Conservation (phyloP, 1,140 invertebrate species). For the Triops longicaudatus region DNA sequence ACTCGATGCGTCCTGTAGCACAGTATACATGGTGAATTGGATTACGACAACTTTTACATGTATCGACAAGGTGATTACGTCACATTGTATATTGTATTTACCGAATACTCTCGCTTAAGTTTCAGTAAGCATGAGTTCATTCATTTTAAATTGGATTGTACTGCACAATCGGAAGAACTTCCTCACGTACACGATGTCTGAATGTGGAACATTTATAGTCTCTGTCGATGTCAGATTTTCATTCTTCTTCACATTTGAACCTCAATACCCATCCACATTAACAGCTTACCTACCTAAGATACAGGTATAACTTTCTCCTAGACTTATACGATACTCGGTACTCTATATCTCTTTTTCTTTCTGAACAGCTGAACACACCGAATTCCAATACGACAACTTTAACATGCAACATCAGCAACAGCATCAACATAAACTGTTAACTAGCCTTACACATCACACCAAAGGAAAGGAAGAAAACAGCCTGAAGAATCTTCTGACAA, state of each 20-base stretch:
- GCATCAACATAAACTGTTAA: neutral
- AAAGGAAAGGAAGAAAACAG: no score
- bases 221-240: neutral
- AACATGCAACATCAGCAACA: neutral
- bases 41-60: no score
- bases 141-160: neutral
- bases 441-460: no score
- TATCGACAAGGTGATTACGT: no score
- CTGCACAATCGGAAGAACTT: neutral
- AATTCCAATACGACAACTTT: neutral
- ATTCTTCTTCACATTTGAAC: neutral
- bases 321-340: neutral
- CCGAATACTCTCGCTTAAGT: no score
- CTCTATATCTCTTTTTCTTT: neutral
- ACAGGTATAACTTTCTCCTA: slow-evolving; percentile 1
- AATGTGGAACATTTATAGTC: neutral
- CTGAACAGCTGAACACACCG: neutral
- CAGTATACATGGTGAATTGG: no score
- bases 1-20: no score
- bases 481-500: no score
- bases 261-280: neutral
- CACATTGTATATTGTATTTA: no score
- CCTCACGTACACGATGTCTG: neutral
- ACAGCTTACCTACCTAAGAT: neutral
- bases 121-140: neutral